These are phyloP conservation scores for Lasius platythorax DNA, from an alignment of 2,888 invertebrate species.

Conservation along the genomic window DNA sequence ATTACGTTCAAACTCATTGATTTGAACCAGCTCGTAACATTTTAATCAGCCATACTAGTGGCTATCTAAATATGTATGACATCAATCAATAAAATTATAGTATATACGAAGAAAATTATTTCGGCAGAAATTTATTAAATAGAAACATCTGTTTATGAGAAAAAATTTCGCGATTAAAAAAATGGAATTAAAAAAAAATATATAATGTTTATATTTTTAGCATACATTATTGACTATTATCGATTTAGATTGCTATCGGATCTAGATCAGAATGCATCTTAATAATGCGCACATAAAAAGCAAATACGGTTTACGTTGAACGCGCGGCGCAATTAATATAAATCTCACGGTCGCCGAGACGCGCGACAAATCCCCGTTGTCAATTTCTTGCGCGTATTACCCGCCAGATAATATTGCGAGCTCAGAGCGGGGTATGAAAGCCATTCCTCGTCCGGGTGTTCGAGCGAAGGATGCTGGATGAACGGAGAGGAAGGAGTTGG, in stretches of 20 bases:
- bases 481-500: slow-evolving; percentile 16
- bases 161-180: not conserved
- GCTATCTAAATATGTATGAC: not conserved
- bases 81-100: not conserved
- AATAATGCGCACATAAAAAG: not conserved
- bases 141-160: not conserved
- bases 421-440: slow-evolving; percentile 29
- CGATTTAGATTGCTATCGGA: not conserved
- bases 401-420: slow-evolving; percentile 41
- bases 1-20: not conserved
- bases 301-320: not conserved
- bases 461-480: slow-evolving; percentile 16
- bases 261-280: not conserved
- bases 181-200: not conserved
- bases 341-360: slow-evolving; percentile 28
- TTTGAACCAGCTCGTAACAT: not conserved
- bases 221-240: not conserved
- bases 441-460: slow-evolving; percentile 21
- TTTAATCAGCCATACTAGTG: not conserved
- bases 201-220: not conserved
- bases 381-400: slow-evolving; percentile 40
- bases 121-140: not conserved
- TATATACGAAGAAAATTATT: not conserved
- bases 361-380: slow-evolving; percentile 49
- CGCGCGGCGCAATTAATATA: slow-evolving; percentile 35